Evolutionary conservation across 2,888 invertebrate genomes (phyloP).

Genomic region (Incurvaria masculella): DNA sequence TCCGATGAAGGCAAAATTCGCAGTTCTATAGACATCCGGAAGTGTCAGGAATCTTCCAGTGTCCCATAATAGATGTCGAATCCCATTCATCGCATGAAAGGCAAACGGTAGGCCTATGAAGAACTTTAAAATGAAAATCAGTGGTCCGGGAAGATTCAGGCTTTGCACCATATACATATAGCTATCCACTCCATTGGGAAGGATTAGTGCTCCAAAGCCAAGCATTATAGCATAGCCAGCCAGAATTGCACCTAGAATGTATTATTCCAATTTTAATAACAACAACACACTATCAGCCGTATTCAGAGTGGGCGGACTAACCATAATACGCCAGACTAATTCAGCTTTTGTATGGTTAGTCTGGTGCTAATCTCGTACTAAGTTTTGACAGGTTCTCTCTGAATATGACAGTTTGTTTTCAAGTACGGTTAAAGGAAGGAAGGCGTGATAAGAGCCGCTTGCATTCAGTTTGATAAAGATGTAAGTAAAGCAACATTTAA

Average conservation of each 20-base stretch:
- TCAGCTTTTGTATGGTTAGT: no score
- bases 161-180: constrained; percentile 44
- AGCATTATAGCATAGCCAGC: constrained; percentile 35
- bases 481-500: no score
- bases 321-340: no score
- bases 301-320: no score
- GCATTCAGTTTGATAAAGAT: no score
- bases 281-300: no score
- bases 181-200: constrained; percentile 43
- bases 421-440: no score
- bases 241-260: constrained; percentile 41
- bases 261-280: no score
- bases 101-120: constrained; percentile 65
- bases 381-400: no score
- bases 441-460: no score
- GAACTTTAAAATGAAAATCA: constrained; percentile 57
- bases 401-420: no score
- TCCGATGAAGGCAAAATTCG: constrained; percentile 52
- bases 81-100: constrained; percentile 72
- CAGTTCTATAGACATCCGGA: constrained; percentile 62
- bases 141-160: constrained; percentile 29
- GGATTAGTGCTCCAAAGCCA: constrained; percentile 40
- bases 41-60: constrained; percentile 59
- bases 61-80: constrained; percentile 76
- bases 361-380: no score